Conservation (phyloP, 1,140 invertebrate genomes). For the Gerris buenoi region DNA sequence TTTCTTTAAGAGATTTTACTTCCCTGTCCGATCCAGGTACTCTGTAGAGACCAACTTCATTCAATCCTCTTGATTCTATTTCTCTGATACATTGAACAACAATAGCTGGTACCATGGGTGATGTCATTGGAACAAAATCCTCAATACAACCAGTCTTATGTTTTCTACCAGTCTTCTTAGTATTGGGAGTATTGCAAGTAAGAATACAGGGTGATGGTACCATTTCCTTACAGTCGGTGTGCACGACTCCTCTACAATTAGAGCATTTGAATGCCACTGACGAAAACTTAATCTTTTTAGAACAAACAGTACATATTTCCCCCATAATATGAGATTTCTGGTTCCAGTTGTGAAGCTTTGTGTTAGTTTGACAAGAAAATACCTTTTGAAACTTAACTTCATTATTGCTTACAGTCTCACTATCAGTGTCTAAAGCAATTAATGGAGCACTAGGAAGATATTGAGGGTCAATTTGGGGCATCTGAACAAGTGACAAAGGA, state of each 20-base stretch:
- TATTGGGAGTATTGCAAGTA: slow-evolving; percentile 43
- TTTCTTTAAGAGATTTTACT: slow-evolving; percentile 65
- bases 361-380: too few species aligned
- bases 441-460: too few species aligned
- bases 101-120: slow-evolving; percentile 84
- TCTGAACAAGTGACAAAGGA: too few species aligned
- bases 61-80: slow-evolving; percentile 72
- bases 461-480: too few species aligned
- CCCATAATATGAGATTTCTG: too few species aligned
- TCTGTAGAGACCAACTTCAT: slow-evolving; percentile 78
- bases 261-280: slow-evolving; percentile 57
- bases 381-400: too few species aligned
- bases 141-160: slow-evolving; percentile 25
- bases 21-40: slow-evolving; percentile 71
- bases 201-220: slow-evolving; percentile 68
- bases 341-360: too few species aligned
- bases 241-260: slow-evolving; percentile 59
- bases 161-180: slow-evolving; percentile 31
- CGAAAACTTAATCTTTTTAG: slow-evolving; percentile 58
- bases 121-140: slow-evolving; percentile 60
- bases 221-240: slow-evolving; percentile 61
- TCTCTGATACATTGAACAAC: slow-evolving; percentile 90
- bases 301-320: too few species aligned
- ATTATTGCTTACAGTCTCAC: too few species aligned
- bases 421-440: too few species aligned